Conservation (phyloP, 2,113 vertebrate species). For the Zapus hudsonius region DNA sequence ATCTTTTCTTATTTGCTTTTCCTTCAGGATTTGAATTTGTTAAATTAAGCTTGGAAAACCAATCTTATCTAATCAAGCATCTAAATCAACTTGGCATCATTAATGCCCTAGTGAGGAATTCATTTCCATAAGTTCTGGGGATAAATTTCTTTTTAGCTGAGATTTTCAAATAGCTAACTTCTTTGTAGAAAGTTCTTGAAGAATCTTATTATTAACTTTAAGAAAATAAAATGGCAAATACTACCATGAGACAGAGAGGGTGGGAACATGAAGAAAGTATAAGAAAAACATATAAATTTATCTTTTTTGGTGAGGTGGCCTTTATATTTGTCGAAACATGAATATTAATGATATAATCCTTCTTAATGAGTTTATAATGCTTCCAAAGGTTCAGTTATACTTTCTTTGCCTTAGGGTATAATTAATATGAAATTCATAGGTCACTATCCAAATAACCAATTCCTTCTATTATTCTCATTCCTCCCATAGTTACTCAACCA, state of each 20-base stretch:
- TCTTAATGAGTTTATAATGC: slow-evolving; percentile 69
- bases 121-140: background rate
- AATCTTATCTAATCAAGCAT: background rate
- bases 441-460: background rate
- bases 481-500: background rate
- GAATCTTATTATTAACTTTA: background rate
- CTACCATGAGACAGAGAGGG: background rate
- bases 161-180: background rate
- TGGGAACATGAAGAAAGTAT: background rate
- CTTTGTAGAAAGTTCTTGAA: background rate
- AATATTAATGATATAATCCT: slow-evolving; percentile 68
- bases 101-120: background rate
- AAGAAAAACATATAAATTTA: slow-evolving; percentile 67
- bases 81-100: background rate
- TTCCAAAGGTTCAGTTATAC: slow-evolving; percentile 34
- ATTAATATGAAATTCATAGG: slow-evolving; percentile 38
- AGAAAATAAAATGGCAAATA: background rate
- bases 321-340: slow-evolving; percentile 57
- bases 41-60: background rate
- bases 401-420: slow-evolving; percentile 22
- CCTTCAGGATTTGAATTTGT: background rate
- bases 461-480: slow-evolving; percentile 1
- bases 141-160: background rate
- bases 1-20: background rate
- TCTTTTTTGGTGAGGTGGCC: slow-evolving; percentile 58